Evolutionary conservation across 2,888 invertebrate genomes (phyloP).

Genomic region (Tholera decimalis): DNA sequence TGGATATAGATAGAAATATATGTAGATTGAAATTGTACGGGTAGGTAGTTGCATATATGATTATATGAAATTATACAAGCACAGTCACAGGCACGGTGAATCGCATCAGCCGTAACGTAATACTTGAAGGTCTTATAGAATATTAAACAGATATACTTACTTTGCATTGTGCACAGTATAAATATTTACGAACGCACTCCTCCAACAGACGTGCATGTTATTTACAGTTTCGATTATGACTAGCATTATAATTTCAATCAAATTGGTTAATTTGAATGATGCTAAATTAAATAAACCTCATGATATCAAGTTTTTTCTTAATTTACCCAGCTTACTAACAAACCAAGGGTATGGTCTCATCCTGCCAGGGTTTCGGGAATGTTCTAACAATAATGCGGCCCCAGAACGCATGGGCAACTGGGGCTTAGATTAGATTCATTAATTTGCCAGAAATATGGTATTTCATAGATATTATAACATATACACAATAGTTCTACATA

Average conservation of each 20-base stretch:
- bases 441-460: too few species aligned
- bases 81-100: not conserved
- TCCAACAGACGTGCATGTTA: not conserved
- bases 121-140: not conserved
- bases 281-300: too few species aligned
- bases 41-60: not conserved
- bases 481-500: too few species aligned
- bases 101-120: not conserved
- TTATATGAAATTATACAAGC: not conserved
- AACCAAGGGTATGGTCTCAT: too few species aligned
- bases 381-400: too few species aligned
- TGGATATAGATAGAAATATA: too few species aligned
- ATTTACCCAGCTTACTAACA: too few species aligned
- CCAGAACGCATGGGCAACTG: too few species aligned
- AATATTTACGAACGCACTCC: conserved; percentile 4
- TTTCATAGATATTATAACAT: too few species aligned
- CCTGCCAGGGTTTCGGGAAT: too few species aligned
- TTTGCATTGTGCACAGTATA: conserved; percentile 5
- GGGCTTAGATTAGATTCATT: too few species aligned
- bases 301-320: too few species aligned
- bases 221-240: conserved; percentile 1
- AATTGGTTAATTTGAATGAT: not conserved
- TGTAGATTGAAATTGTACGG: not conserved
- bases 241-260: not conserved
- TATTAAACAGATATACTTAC: conserved; percentile 17